phyloP scores from a whole-genome alignment of 2,888 invertebrate genomes.

The Furcula furcula region DNA sequence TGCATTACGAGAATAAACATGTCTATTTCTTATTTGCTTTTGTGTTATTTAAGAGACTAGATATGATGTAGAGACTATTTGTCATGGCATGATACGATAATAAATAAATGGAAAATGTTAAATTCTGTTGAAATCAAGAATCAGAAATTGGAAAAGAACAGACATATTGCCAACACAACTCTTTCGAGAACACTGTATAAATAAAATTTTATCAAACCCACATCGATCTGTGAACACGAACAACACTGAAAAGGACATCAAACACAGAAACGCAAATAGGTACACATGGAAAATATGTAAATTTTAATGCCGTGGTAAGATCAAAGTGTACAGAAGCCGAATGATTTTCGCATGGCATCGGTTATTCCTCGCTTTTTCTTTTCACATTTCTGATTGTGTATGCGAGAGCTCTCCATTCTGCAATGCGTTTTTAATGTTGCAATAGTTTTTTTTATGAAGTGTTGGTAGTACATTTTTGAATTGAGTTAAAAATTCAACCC shows the following conservation, averaged over 20 bases:
- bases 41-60: no score
- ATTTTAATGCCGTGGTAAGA: slow-evolving; percentile 69
- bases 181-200: slow-evolving; percentile 26
- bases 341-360: slow-evolving; percentile 46
- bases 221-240: slow-evolving; percentile 46
- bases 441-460: slow-evolving; percentile 27
- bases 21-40: no score
- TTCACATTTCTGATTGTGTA: slow-evolving; percentile 11
- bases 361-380: slow-evolving; percentile 39
- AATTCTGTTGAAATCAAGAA: no score
- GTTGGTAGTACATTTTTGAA: not conserved
- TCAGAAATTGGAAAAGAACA: slow-evolving; percentile 16
- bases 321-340: slow-evolving; percentile 57
- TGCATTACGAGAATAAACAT: no score
- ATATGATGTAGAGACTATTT: no score
- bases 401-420: slow-evolving; percentile 34
- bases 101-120: no score
- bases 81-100: no score
- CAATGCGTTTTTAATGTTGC: slow-evolving; percentile 36
- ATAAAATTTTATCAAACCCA: slow-evolving; percentile 31
- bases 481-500: no score
- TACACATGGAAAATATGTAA: slow-evolving; percentile 70
- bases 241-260: slow-evolving; percentile 66
- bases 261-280: slow-evolving; percentile 65
- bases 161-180: slow-evolving; percentile 22